Conservation (phyloP, 2,888 invertebrate genomes). For the Scaeva pyrastri region DNA sequence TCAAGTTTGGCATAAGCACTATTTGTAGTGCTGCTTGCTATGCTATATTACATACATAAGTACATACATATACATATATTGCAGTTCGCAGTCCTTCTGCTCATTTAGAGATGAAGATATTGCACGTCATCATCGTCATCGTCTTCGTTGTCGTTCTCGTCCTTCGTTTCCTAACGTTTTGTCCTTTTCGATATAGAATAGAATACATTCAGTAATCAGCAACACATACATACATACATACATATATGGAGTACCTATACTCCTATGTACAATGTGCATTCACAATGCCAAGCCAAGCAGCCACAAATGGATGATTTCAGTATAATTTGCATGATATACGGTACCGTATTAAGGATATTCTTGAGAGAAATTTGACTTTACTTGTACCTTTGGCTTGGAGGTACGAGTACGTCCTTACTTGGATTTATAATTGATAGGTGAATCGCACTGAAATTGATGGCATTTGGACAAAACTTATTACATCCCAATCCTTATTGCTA, state of each 20-base stretch:
- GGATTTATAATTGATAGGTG: conserved; percentile 56
- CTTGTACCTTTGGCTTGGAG: not conserved
- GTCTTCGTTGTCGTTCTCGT: conserved; percentile 2
- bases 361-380: conserved; percentile 31
- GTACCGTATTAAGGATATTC: conserved; percentile 30
- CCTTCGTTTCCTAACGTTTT: conserved; percentile 1
- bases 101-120: conserved; percentile 40
- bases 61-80: no score
- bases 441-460: conserved; percentile 50
- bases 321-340: conserved; percentile 57
- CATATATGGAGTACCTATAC: no score
- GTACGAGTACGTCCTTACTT: not conserved
- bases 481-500: not conserved
- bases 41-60: conserved; percentile 24
- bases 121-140: conserved; percentile 31
- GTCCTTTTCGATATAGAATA: not conserved
- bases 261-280: no score
- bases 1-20: conserved; percentile 58
- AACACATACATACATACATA: not conserved
- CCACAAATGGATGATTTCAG: conserved; percentile 28
- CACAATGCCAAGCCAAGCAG: conserved; percentile 1
- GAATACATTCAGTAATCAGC: not conserved
- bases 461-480: conserved; percentile 59
- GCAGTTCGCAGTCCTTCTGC: conserved; percentile 34
- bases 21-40: conserved; percentile 33